phyloP scores from a whole-genome alignment of 2,797 vertebrate species.

The Lithobates sylvaticus region DNA sequence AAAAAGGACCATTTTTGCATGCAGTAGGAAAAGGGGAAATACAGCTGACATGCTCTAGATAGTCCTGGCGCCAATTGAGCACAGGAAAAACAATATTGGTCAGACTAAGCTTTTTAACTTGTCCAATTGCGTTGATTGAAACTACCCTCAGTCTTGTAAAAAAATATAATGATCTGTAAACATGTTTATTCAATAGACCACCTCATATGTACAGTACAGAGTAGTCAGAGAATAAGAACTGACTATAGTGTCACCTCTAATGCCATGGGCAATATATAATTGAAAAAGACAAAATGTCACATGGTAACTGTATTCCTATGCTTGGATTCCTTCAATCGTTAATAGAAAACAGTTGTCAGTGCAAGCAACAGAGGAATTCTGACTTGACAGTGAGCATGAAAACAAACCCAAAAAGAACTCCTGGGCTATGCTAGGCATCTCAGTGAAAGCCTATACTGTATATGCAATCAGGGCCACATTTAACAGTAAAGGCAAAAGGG shows the following conservation, averaged over 20 bases:
- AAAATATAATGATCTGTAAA: too few species aligned
- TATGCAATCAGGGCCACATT: not conserved
- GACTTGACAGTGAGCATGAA: not conserved
- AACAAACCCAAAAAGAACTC: not conserved
- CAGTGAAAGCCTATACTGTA: not conserved
- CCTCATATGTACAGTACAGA: not conserved
- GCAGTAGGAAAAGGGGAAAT: too few species aligned
- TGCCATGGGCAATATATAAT: constrained; percentile 38
- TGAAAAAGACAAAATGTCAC: constrained; percentile 48
- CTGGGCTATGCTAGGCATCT: not conserved
- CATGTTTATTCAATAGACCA: too few species aligned
- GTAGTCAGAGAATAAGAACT: not conserved
- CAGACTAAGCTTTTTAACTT: too few species aligned
- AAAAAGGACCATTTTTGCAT: too few species aligned
- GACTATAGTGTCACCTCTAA: constrained; percentile 27
- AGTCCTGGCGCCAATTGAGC: too few species aligned
- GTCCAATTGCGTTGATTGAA: too few species aligned
- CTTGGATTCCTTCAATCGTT: constrained; percentile 32
- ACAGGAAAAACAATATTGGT: too few species aligned
- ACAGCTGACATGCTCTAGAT: too few species aligned
- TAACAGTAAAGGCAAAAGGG: not conserved
- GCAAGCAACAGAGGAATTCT: constrained; percentile 28
- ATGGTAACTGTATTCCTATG: constrained; percentile 11
- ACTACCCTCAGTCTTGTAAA: too few species aligned
- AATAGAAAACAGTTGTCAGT: constrained; percentile 41